phyloP scores from a whole-genome alignment of 2,113 vertebrate species.

The Lamprotornis superbus region DNA sequence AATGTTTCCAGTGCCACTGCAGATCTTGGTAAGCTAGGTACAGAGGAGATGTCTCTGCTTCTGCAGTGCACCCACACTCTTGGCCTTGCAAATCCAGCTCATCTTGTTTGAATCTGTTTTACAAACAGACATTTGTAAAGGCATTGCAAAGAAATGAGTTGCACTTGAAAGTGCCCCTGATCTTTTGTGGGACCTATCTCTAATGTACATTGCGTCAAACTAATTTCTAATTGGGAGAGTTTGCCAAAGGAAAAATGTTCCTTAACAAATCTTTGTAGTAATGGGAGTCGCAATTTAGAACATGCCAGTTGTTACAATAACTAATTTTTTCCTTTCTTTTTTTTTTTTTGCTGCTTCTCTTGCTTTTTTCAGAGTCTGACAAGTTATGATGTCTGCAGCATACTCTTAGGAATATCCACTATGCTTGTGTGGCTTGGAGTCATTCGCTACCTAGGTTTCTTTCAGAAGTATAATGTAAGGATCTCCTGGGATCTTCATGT shows the following conservation, averaged over 20 bases:
- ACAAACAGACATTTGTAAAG: neutral
- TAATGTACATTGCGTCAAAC: neutral
- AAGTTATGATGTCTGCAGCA: constrained; percentile 92
- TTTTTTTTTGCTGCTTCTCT: neutral
- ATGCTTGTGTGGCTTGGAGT: constrained; percentile 93
- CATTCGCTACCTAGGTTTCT: constrained; percentile 92
- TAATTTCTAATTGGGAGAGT: neutral
- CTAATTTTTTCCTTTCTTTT: neutral
- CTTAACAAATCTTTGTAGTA: neutral
- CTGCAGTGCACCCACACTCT: neutral
- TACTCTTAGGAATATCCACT: constrained; percentile 89
- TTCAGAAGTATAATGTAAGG: constrained; percentile 95
- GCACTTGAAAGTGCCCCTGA: neutral
- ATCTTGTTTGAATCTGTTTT: neutral
- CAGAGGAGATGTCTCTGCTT: neutral
- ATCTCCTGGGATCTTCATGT: neutral
- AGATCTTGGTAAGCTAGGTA: neutral
- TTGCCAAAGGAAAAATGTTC: neutral
- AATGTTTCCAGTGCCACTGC: neutral
- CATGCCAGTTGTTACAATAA: neutral
- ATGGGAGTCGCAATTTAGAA: neutral
- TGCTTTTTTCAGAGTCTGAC: constrained; percentile 78
- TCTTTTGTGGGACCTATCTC: neutral
- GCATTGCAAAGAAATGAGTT: neutral
- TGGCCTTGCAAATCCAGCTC: neutral